Conservation (phyloP, 92 coral and sea anemone genomes). For the Porites evermanni region DNA sequence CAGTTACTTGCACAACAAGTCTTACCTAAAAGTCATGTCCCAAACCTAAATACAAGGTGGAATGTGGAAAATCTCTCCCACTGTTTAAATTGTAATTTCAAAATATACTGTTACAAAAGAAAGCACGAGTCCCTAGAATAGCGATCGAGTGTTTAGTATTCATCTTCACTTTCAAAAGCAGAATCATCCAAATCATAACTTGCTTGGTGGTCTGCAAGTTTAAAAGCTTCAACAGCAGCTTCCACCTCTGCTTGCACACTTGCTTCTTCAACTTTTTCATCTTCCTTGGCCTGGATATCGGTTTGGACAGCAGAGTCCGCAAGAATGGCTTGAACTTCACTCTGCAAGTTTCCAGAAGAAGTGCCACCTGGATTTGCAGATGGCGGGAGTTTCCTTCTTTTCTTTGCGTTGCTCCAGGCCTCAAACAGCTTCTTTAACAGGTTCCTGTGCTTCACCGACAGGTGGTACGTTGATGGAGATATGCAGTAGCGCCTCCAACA, state of each 20-base stretch:
- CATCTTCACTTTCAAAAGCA: conserved; percentile 20
- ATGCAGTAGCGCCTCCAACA: conserved; percentile 49
- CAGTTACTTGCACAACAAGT: conserved; percentile 11
- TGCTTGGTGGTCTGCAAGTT: conserved; percentile 34
- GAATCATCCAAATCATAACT: conserved; percentile 25
- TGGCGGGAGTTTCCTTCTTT: conserved; percentile 37
- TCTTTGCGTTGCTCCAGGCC: conserved; percentile 38
- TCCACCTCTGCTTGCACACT: conserved; percentile 50
- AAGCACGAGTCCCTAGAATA: conserved; percentile 17
- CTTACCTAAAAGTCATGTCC: conserved; percentile 26
- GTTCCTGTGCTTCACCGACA: conserved; percentile 42
- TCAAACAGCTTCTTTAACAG: conserved; percentile 1
- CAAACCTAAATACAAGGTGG: conserved; percentile 29
- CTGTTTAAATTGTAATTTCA: conserved; percentile 25
- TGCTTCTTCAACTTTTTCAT: conserved; percentile 35
- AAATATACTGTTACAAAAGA: conserved; percentile 8
- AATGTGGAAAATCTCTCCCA: conserved; percentile 26
- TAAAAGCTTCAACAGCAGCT: conserved; percentile 43
- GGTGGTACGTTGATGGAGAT: conserved; percentile 49
- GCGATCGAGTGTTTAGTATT: background rate
- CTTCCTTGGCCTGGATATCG: conserved; percentile 25
- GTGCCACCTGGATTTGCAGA: conserved; percentile 30
- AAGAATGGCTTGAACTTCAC: conserved; percentile 38
- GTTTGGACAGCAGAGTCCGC: conserved; percentile 43
- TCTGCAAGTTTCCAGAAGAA: conserved; percentile 17